Evolutionary conservation across 2,888 invertebrate genomes (phyloP).

Genomic region (Meteorus colon): DNA sequence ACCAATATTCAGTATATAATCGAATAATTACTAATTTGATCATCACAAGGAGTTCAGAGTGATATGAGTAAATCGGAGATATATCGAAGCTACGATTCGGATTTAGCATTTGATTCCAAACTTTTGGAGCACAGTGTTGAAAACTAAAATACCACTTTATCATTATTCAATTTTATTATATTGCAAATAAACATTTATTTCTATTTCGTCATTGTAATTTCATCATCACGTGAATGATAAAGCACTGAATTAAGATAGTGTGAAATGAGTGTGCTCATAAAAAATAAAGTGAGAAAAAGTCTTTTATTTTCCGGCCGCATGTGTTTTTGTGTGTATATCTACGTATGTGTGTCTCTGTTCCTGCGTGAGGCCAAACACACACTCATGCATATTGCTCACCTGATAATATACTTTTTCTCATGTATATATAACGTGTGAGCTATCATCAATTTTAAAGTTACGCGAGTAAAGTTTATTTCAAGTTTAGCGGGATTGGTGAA

Average conservation of each 20-base stretch:
- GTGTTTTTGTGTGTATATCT: no score
- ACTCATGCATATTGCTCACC: conserved; percentile 13
- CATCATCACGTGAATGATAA: neutral
- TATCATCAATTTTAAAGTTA: conserved; percentile 68
- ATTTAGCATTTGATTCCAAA: no score
- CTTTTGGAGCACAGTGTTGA: no score
- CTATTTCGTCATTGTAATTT: neutral
- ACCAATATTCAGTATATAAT: neutral
- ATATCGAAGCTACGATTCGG: no score
- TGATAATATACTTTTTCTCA: conserved; percentile 52
- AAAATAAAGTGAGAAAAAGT: neutral
- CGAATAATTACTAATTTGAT: neutral
- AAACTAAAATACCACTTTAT: no score
- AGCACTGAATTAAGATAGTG: neutral
- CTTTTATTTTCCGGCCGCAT: no score
- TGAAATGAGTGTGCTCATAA: neutral
- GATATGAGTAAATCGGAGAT: no score
- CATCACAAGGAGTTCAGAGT: neutral
- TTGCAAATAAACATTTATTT: neutral
- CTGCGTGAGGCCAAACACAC: no score
- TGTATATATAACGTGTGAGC: conserved; percentile 52
- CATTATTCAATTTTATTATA: neutral
- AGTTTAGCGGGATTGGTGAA: neutral
- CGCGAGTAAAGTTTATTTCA: conserved; percentile 63
- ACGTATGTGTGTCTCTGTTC: no score